These are phyloP conservation scores for Drosophila leontia DNA, from an alignment of 1,140 invertebrate genomes.

Conservation along the genomic window DNA sequence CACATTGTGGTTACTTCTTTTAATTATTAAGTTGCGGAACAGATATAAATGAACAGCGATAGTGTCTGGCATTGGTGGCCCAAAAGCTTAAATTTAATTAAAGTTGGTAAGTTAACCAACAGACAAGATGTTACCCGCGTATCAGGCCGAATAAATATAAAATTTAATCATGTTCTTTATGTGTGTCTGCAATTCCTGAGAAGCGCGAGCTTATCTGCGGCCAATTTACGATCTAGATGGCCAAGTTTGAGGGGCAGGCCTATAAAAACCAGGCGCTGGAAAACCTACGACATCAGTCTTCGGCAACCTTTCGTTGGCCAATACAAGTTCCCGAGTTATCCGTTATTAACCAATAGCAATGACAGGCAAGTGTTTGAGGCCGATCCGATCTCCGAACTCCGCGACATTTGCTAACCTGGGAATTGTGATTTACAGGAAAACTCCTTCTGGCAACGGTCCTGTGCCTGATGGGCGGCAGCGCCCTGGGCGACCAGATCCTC, in stretches of 20 bases:
- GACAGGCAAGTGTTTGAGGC: conserved; percentile 44
- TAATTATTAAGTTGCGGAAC: conserved; percentile 40
- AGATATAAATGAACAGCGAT: conserved; percentile 32
- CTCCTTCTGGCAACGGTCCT: conserved; percentile 48
- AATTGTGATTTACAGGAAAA: conserved; percentile 29
- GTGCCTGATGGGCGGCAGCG: conserved; percentile 41
- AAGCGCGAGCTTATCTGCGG: conserved; percentile 35
- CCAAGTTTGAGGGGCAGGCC: conserved; percentile 15
- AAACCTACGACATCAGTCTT: conserved; percentile 42
- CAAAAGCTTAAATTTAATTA: conserved; percentile 57
- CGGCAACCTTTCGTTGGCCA: conserved; percentile 35
- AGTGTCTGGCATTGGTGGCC: conserved; percentile 1
- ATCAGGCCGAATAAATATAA: conserved; percentile 57
- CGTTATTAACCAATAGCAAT: conserved; percentile 26
- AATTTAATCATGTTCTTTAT: conserved; percentile 53
- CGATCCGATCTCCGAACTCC: too few species aligned
- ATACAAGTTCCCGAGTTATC: conserved; percentile 15
- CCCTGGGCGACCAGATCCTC: conserved; percentile 31
- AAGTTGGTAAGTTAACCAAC: conserved; percentile 52
- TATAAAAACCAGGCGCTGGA: conserved; percentile 38
- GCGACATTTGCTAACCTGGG: background rate
- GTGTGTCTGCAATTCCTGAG: conserved; percentile 27
- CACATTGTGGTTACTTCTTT: conserved; percentile 1
- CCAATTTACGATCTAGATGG: conserved; percentile 40
- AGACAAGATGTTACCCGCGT: conserved; percentile 18